Evolutionary conservation across 2,888 invertebrate species (phyloP).

Genomic region (Heliconius aoede): DNA sequence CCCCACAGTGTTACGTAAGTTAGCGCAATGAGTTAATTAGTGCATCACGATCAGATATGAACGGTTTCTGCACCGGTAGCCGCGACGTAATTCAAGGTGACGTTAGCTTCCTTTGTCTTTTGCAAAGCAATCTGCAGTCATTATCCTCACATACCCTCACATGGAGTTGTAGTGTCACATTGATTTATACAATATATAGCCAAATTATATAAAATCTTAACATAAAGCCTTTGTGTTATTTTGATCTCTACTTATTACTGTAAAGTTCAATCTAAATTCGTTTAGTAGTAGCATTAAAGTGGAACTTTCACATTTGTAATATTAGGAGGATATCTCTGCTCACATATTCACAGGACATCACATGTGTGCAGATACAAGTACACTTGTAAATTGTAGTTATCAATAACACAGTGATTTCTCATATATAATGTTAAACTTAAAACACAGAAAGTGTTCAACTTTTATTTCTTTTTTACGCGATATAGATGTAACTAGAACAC

Average conservation of each 20-base stretch:
- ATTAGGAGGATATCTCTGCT: too few species aligned
- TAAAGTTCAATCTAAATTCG: too few species aligned
- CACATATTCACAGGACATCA: not conserved
- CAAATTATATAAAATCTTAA: too few species aligned
- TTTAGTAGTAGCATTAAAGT: too few species aligned
- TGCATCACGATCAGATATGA: slow-evolving; percentile 72
- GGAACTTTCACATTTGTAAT: too few species aligned
- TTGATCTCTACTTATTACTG: too few species aligned
- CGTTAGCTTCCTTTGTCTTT: slow-evolving; percentile 14
- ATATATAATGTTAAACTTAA: not conserved
- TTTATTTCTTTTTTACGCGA: not conserved
- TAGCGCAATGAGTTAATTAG: slow-evolving; percentile 60
- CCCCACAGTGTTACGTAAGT: slow-evolving; percentile 31
- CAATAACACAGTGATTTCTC: too few species aligned
- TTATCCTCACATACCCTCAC: too few species aligned
- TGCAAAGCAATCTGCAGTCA: not conserved
- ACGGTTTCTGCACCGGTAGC: slow-evolving; percentile 47
- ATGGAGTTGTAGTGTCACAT: not conserved
- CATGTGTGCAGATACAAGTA: not conserved
- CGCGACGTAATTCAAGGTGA: slow-evolving; percentile 47
- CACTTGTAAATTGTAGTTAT: not conserved
- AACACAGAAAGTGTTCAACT: too few species aligned
- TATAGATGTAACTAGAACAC: not conserved
- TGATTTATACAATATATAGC: not conserved
- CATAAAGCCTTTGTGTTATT: too few species aligned